These are phyloP conservation scores for Rhamnusium bicolor DNA, from an alignment of 2,888 invertebrate species.

Conservation along the genomic window DNA sequence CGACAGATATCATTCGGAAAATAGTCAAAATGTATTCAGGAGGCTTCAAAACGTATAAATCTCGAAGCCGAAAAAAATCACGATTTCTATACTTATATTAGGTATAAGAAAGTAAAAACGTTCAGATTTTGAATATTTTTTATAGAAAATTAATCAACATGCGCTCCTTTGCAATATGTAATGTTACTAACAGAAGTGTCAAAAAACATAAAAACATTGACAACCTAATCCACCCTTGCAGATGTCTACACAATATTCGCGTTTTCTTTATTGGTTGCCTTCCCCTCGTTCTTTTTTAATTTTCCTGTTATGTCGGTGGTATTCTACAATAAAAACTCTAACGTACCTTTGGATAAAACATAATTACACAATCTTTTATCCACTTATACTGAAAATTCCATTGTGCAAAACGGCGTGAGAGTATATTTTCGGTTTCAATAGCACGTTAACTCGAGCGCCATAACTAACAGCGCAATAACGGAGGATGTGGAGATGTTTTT, in stretches of 20 bases:
- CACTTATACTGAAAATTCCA: constrained; percentile 8
- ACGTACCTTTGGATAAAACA: constrained; percentile 9
- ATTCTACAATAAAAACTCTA: constrained; percentile 1
- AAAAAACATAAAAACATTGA: neutral
- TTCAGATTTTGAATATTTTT: no score
- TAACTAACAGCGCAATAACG: constrained; percentile 19
- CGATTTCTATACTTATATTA: no score
- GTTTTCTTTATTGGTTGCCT: neutral
- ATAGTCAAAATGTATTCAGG: no score
- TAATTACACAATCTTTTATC: constrained; percentile 22
- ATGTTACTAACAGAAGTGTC: neutral
- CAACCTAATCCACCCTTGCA: neutral
- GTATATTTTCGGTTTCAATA: constrained; percentile 25
- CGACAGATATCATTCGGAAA: no score
- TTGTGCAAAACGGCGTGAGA: neutral
- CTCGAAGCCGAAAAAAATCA: no score
- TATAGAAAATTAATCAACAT: no score
- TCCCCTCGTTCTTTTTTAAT: constrained; percentile 17
- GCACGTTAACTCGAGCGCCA: constrained; percentile 2
- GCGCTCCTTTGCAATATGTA: no score
- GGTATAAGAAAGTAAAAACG: no score
- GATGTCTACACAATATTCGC: neutral
- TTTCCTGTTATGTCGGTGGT: constrained; percentile 12
- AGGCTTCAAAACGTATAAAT: no score
- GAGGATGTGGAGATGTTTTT: constrained; percentile 62